Base-by-base conservation (phyloP, 2,888 invertebrate genomes). In the Toxonevra muliebris region DNA sequence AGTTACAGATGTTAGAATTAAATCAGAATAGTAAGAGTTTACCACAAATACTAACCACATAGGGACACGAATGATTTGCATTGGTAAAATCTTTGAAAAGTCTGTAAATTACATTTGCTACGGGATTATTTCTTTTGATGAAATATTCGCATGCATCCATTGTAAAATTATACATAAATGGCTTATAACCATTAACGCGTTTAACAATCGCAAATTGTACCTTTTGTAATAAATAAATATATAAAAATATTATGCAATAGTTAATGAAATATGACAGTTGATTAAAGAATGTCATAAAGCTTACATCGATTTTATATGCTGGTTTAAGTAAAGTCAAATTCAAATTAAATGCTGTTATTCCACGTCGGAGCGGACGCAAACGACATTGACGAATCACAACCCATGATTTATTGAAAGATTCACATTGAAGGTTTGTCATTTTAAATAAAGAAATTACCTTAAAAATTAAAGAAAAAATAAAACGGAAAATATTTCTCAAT, bases 41-140 rank as follows among this genome's bases (percentile, higher is more conserved):
- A 15, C 8, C 11, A 7, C 2, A 17, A 17, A 11, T 17, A 58
- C 58, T 40, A 13, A 65, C 64, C 10, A 30, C 9, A 40, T 45
- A 65, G 4, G 65, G 61, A 19, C 66, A 61, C 10, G 42, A 42
- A 45, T 66, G 66, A 57, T 66, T 66, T 50, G 61, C 41, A 48
- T 66, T 66, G 40, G 17, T 48, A 48, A 54, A 61, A 3, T 13
- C 1, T 55, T 50, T 20, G 17, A 61, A 61, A 19, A 61, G 19
- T 3, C 15, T 10, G 13, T 42, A 61, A 1, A 66, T 12, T n/a
- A 50, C 10, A 48, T 61, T 61, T 17, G 41, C 53, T 12, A 65
- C 5, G 19, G 61, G 55, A 57, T 66, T 61, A 41, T 57, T 61
- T 10, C 17, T 55, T 40, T 55, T 54, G n/a, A 17, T 12, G 1